Base-by-base conservation (phyloP, 1,140 invertebrate genomes). In the Hylaeus anthracinus region DNA sequence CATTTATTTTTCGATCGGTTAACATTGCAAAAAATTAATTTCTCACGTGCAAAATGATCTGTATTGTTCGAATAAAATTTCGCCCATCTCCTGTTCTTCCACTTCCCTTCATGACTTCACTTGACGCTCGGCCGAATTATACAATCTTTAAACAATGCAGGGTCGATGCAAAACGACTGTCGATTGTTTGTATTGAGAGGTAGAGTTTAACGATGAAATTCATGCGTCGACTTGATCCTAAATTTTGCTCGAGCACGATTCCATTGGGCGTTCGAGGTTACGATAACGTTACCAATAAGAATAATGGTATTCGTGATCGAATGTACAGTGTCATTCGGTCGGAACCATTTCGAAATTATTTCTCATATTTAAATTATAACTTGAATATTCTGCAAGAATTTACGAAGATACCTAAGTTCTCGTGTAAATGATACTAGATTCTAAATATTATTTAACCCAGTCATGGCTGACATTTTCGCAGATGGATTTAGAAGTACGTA, bases 81-180 rank as follows among this genome's bases (percentile, higher is more conserved):
- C n/a, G 26, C 37, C 26, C 10, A 3, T 69, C 39, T 56, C n/a
- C 9, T 14, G 8, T 26, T 43, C 14, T 15, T 56, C 63, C 14
- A 60, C 15, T 39, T 10, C 48, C n/a, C 39, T 12, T 10, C 12
- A 14, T 12, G 41, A 63, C 26, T 41, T 14, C 48, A 53, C 26
- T 67, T 76, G 79, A 51, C 79, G 43, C 37, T 61, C 9, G 58
- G 41, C 66, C 60, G 73, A 81, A 71, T 64, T 81, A 77, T 55
- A 77, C 51, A 45, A 70, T 74, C 60, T 77, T 81, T 5, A 51
- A 70, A n/a, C 58, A 56, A 56, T 55, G 39, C 43, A 45, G 15
- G 15, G 15, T 74, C 71, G 58, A 74, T 66, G 71, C 53, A 58
- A 61, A 80, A 45, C 72, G 12, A 15, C 72, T 75, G 43, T 43